Evolutionary conservation across 2,888 invertebrate species (phyloP).

Genomic region (Apodemia duryi): DNA sequence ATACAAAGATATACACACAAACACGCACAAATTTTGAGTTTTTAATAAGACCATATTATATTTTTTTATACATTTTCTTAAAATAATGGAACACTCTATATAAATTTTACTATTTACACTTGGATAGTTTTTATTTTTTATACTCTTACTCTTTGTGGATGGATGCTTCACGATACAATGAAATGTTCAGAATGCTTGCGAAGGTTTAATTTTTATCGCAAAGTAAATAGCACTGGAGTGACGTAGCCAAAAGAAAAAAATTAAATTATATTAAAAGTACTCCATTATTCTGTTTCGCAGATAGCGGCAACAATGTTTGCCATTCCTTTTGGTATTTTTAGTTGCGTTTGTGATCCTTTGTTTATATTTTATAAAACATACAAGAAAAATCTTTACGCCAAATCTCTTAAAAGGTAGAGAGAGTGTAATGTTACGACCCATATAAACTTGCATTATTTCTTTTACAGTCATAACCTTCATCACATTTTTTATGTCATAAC

Average conservation of each 20-base stretch:
- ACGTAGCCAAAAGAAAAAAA: neutral
- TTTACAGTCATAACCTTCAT: too few species aligned
- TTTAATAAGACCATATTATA: too few species aligned
- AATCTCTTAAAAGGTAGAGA: too few species aligned
- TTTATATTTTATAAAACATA: too few species aligned
- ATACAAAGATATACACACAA: too few species aligned
- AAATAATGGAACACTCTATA: too few species aligned
- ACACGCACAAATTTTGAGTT: too few species aligned
- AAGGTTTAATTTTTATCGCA: conserved; percentile 19
- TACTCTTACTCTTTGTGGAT: conserved; percentile 14
- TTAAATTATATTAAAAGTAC: neutral
- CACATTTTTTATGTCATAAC: too few species aligned
- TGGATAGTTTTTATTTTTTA: conserved; percentile 4
- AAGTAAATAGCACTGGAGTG: conserved; percentile 14
- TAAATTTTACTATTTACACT: neutral
- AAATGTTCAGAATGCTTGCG: conserved; percentile 14
- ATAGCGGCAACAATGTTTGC: neutral
- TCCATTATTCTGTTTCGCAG: neutral
- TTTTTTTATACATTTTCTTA: too few species aligned
- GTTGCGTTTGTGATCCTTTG: neutral
- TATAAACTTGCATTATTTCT: too few species aligned
- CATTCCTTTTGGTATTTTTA: neutral
- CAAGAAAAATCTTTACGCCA: too few species aligned
- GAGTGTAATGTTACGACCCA: too few species aligned
- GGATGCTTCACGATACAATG: conserved; percentile 1